phyloP scores from a whole-genome alignment of 2,797 vertebrate genomes.

The Myiothlypis chrysogaster region DNA sequence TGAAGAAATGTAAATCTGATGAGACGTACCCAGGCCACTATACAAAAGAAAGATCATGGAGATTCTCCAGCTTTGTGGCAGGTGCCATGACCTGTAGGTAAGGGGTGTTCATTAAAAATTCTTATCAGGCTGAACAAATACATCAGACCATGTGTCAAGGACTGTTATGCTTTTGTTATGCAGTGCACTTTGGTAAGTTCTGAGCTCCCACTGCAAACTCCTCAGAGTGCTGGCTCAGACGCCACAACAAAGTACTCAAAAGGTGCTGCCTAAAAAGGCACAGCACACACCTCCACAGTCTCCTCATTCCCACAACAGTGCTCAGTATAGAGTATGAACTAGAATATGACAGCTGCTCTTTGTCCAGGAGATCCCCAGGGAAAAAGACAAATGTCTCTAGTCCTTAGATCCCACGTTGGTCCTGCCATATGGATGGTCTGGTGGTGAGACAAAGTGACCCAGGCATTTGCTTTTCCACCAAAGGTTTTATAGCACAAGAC shows the following conservation, averaged over 20 bases:
- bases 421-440: background rate
- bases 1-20: background rate
- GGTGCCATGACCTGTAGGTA: no score
- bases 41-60: accelerated
- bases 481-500: background rate
- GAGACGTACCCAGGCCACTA: accelerated
- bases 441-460: accelerated
- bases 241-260: background rate
- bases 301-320: background rate
- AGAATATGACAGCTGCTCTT: background rate
- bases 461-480: background rate
- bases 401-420: accelerated
- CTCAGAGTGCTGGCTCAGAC: background rate
- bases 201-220: background rate
- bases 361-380: background rate
- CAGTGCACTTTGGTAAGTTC: background rate
- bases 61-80: background rate
- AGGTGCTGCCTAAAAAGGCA: no score
- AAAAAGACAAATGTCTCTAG: background rate
- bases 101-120: background rate
- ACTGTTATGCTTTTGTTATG: background rate
- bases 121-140: background rate
- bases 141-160: background rate
- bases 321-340: background rate
- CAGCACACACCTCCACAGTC: background rate